These are phyloP conservation scores for Tachyglossus aculeatus DNA, from an alignment of 2,797 vertebrate species.

Conservation along the genomic window DNA sequence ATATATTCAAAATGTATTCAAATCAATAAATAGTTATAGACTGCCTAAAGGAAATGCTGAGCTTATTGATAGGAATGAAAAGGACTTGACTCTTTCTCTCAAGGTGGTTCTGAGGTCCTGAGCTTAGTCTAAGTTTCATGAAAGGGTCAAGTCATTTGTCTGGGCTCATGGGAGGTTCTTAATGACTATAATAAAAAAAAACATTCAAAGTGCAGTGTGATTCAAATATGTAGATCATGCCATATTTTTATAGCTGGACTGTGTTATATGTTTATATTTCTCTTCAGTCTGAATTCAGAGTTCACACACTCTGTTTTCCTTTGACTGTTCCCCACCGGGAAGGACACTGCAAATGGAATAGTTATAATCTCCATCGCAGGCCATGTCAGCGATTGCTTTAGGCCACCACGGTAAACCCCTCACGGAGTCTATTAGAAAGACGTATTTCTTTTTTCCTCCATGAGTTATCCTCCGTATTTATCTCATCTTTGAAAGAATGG, in stretches of 20 bases:
- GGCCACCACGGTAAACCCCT: neutral
- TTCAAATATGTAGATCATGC: constrained; percentile 31
- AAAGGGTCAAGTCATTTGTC: constrained; percentile 49
- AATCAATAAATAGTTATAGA: constrained; percentile 2
- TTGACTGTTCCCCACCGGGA: constrained; percentile 33
- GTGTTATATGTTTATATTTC: constrained; percentile 49
- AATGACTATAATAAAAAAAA: constrained; percentile 63
- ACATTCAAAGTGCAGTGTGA: constrained; percentile 28
- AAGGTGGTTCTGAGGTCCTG: neutral
- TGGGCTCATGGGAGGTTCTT: constrained; percentile 49
- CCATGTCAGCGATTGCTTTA: neutral
- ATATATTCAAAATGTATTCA: constrained; percentile 5
- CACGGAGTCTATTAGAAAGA: neutral
- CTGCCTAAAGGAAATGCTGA: constrained; percentile 20
- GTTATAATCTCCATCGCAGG: constrained; percentile 2
- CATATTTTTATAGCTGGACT: constrained; percentile 56
- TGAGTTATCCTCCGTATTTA: constrained; percentile 12
- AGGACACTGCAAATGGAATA: neutral
- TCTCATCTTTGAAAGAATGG: constrained; percentile 29
- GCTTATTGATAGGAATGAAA: constrained; percentile 4
- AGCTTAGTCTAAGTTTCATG: neutral
- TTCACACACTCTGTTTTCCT: constrained; percentile 40
- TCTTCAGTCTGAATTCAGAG: constrained; percentile 35
- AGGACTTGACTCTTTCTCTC: neutral
- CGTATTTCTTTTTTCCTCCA: neutral